Evolutionary conservation across 2,113 vertebrate genomes (phyloP), one percentile per base, ranked within the genome.

Genomic region (Plecotus auritus): DNA sequence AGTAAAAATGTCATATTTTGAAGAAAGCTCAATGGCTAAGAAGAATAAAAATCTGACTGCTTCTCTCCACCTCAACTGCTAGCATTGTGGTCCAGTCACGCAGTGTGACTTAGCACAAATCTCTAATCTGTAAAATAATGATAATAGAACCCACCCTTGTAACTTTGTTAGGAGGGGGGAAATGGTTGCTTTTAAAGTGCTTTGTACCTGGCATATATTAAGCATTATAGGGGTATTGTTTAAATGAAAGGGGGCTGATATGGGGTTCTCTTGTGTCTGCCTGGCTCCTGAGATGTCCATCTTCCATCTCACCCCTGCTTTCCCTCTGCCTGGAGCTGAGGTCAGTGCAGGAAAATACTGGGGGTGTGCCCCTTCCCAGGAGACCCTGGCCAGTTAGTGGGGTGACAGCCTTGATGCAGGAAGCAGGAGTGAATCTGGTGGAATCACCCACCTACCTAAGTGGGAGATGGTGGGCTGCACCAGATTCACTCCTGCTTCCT

Each of bases 391-490:
- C 22, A 4, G 11, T 22, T 28, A 45, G 35, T 35, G 70, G 80
- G n/a, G 42, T 73, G 40, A 78, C 18, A 64, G 35, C 72, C 42
- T 32, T 30, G 42, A 80, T 20, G 51, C 23, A 14, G 56, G 80
- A 47, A 40, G 49, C 59, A 59, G 30, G 42, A 45, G 49, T n/a
- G 9, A 70, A 2, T 37, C 18, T 32, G 45, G 16, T 26, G 56
- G 74, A 37, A 10, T 73, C n/a, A 12, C 1, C 12, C 9, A 14
- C 8, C 28, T 20, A 32, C 2, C 0, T n/a, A 32, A 42, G 32
- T 23, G 42, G 40, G 69, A 20, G 37, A 1, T 7, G 0, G 0
- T 28, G 72, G 69, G 10, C n/a, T 47, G 8, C 22, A 80, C 16
- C 45, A 32, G 18, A 37, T 2, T 70, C 9, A n/a, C 49, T 45